phyloP scores from a whole-genome alignment of 2,888 invertebrate species.

The Coelinius sp. region DNA sequence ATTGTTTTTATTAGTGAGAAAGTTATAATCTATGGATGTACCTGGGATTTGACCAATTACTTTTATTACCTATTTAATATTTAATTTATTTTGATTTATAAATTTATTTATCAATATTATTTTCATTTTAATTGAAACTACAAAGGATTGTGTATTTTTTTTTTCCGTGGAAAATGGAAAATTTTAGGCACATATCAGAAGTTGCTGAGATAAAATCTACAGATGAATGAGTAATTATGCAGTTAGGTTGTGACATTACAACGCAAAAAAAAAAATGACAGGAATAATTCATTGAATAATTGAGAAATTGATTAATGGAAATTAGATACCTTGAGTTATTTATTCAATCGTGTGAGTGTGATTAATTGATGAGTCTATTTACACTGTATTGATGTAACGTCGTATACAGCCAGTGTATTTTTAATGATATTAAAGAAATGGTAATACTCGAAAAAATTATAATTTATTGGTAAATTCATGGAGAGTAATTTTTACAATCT shows the following conservation, averaged over 20 bases:
- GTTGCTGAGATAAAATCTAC: neutral
- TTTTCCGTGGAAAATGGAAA: slow-evolving; percentile 10
- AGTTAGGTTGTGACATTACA: neutral
- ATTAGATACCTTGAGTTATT: slow-evolving; percentile 41
- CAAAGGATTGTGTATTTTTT: slow-evolving; percentile 6
- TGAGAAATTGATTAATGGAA: neutral
- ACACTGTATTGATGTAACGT: slow-evolving; percentile 34
- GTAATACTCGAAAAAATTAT: slow-evolving; percentile 39
- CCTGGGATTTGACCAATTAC: slow-evolving; percentile 13
- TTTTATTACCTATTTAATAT: neutral
- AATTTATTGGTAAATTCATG: too few species aligned
- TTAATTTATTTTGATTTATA: neutral
- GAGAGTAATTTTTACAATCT: too few species aligned
- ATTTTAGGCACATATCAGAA: slow-evolving; percentile 30
- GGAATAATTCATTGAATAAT: neutral
- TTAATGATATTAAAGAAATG: slow-evolving; percentile 46
- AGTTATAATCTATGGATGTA: slow-evolving; percentile 5
- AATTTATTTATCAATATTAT: neutral
- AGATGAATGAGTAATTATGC: neutral
- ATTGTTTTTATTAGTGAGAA: slow-evolving; percentile 13
- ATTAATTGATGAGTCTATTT: slow-evolving; percentile 21
- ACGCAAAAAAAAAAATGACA: neutral
- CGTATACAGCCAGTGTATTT: slow-evolving; percentile 52
- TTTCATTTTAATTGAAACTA: neutral
- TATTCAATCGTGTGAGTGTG: slow-evolving; percentile 24